Evolutionary conservation across 2,888 invertebrate species (phyloP), one percentile per base, ranked within the genome.

Genomic region (Aricia artaxerxes): DNA sequence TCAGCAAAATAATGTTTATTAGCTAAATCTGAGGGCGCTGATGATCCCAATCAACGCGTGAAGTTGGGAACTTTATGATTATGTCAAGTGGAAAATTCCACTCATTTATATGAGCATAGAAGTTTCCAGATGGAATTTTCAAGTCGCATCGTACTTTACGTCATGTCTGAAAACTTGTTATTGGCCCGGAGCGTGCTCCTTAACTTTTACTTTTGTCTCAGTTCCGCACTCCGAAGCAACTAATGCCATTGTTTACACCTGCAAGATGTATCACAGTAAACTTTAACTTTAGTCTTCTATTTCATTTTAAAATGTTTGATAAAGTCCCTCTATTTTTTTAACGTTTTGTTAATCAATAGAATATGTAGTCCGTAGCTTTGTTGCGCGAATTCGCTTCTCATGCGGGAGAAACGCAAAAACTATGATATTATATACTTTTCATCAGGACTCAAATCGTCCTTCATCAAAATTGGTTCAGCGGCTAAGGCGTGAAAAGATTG

Each of bases 121-220:
- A 69, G 38, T 69, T 69, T 69, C 69, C 69, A 69, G 69, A 69
- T 69, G 13, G 69, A 69, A 69, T 69, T 69, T 38, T 69, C 69
- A 69, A 69, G 69, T 69, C 69, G 69, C 69, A 13, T 69, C 69
- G 69, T 69, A 69, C 69, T 69, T 69, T 35, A 69, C 35, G 69
- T 69, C 69, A 69, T 69, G 69, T 38, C 69, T 69, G 13, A 69
- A 2, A 69, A 69, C 69, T 69, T 69, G 69, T 69, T 69, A 69
- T 69, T 69, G 69, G 69, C 69, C 35, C 16, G 69, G 16, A 69
- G 69, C 69, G 69, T 69, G 69, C 13, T 69, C 16, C 69, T 69
- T 69, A 69, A 69, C 69, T 69, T 69, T 69, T 69, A 69, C 69
- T 69, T 69, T 69, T 69, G 69, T 69, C 69, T 69, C 69, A 64